A percentile compares a stretch with the other conserved stretches of the same genome.
These are phyloP conservation scores for Phyllopteryx taeniolatus DNA, from an alignment of 2,113 vertebrate genomes.

Conservation along the genomic window DNA sequence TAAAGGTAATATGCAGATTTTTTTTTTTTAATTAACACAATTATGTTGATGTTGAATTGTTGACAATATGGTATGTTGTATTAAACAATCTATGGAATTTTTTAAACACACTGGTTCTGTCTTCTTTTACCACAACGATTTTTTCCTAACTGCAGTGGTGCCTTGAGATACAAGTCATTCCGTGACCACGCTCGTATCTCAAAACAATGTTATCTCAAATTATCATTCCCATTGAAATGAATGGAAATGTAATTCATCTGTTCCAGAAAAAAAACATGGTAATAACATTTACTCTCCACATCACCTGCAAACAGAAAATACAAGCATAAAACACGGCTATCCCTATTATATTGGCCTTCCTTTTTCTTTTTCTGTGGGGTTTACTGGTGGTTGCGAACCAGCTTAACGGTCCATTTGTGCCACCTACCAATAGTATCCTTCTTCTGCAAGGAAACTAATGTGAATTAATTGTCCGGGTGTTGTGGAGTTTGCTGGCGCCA, in stretches of 20 bases:
- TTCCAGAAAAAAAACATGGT: not conserved
- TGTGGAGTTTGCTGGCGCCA: too few species aligned
- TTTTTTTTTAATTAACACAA: conserved; percentile 76
- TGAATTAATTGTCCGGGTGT: too few species aligned
- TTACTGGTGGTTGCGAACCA: too few species aligned
- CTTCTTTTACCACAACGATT: conserved; percentile 36
- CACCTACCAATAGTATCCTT: too few species aligned
- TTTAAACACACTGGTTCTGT: conserved; percentile 64
- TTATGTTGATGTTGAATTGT: conserved; percentile 82
- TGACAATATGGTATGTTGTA: conserved; percentile 81
- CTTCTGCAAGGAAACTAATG: too few species aligned
- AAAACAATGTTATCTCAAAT: not conserved
- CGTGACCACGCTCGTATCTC: not conserved
- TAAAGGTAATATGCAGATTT: conserved; percentile 80
- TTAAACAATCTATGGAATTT: conserved; percentile 79
- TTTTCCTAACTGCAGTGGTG: not conserved
- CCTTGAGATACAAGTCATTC: not conserved
- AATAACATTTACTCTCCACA: too few species aligned
- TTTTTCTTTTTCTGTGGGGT: too few species aligned
- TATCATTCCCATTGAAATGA: not conserved
- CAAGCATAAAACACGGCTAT: too few species aligned
- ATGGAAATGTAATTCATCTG: not conserved
- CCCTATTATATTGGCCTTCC: too few species aligned
- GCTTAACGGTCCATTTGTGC: too few species aligned
- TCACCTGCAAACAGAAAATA: too few species aligned